A percentile compares a stretch with the other conserved stretches of the same genome.
These are phyloP conservation scores for Adelosebastes latens DNA, from an alignment of 2,797 vertebrate genomes.

Conservation along the genomic window DNA sequence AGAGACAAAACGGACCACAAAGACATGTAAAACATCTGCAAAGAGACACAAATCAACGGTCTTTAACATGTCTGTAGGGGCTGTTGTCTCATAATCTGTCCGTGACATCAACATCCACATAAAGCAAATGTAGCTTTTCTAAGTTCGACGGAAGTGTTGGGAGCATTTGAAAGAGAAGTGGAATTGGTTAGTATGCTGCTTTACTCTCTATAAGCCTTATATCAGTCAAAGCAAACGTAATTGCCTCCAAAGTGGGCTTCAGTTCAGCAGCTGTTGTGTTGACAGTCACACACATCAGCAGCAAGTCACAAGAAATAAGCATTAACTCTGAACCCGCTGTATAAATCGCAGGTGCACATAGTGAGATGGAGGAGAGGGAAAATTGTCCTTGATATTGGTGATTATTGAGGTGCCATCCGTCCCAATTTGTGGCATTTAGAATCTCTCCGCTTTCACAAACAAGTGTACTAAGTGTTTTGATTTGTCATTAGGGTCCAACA, in stretches of 20 bases:
- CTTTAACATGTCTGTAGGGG: not conserved
- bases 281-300: not conserved
- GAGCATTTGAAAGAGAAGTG: not conserved
- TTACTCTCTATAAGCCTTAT: not conserved
- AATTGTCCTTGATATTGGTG: conserved; percentile 43
- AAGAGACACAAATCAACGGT: not conserved
- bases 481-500: conserved; percentile 46
- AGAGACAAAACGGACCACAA: too few relatives aligned
- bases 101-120: not conserved
- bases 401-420: conserved; percentile 51
- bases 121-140: not conserved
- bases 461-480: conserved; percentile 39
- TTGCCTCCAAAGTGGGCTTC: conserved; percentile 23
- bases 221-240: conserved; percentile 26
- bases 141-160: not conserved
- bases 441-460: conserved; percentile 39
- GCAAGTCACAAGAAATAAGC: not conserved
- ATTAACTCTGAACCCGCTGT: not conserved
- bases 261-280: conserved; percentile 14
- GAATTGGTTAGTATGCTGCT: too few relatives aligned
- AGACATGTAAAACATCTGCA: not conserved
- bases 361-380: conserved; percentile 13
- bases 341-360: conserved; percentile 40
- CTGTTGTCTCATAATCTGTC: not conserved
- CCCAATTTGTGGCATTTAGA: conserved; percentile 61